Conservation (phyloP, 2,797 vertebrate species). For the Squalus acanthias region DNA sequence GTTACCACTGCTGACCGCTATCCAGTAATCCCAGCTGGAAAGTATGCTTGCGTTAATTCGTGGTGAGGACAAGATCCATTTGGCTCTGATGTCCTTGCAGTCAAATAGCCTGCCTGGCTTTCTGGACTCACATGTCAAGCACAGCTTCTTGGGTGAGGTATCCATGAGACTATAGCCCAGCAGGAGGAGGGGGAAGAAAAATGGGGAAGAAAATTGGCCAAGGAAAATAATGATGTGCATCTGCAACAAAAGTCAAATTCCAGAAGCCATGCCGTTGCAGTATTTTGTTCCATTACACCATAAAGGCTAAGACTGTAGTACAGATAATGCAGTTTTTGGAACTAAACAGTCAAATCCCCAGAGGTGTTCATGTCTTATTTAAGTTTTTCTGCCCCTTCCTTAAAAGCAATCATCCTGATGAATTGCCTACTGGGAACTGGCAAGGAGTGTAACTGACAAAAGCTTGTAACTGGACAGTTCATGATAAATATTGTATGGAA, state of each 20-base stretch:
- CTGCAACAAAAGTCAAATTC: not conserved
- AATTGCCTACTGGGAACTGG: not conserved
- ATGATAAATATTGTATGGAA: not conserved
- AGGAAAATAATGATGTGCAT: not conserved
- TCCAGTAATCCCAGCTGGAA: no score
- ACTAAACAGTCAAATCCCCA: not conserved
- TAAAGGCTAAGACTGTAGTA: not conserved
- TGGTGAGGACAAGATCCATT: no score
- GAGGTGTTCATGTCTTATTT: not conserved
- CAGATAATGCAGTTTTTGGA: not conserved
- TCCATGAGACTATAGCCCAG: not conserved
- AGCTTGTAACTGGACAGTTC: not conserved
- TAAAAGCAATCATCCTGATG: constrained; percentile 7
- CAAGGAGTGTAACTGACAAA: not conserved
- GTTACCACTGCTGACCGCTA: no score
- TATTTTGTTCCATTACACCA: not conserved
- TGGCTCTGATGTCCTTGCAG: no score
- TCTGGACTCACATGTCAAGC: not conserved
- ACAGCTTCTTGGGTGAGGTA: not conserved
- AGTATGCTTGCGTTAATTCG: no score
- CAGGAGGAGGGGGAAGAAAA: not conserved
- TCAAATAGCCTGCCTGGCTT: no score
- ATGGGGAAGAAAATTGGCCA: not conserved
- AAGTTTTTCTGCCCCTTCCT: not conserved
- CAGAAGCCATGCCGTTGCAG: no score